A percentile compares a stretch with the other conserved stretches of the same genome.
These are phyloP conservation scores for Notocelia uddmanniana DNA, from an alignment of 2,888 invertebrate species.

Conservation along the genomic window DNA sequence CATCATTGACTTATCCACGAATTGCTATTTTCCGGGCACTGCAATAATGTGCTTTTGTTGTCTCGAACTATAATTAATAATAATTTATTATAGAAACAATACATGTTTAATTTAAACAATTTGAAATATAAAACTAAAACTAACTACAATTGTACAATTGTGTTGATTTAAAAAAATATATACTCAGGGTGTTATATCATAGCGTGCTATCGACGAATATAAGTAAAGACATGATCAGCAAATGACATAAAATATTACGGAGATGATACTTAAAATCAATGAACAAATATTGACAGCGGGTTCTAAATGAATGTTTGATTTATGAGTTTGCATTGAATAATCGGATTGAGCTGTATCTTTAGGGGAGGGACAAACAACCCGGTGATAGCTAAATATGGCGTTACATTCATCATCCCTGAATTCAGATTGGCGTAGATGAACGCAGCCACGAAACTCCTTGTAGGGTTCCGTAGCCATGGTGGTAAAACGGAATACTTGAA, in stretches of 20 bases:
- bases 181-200: too few relatives aligned
- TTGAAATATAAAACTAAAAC: too few relatives aligned
- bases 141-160: too few relatives aligned
- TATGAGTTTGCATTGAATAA: slow-evolving; percentile 26
- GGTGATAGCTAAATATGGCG: slow-evolving; percentile 15
- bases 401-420: slow-evolving; percentile 12
- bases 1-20: too few relatives aligned
- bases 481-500: too few relatives aligned
- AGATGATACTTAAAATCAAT: slow-evolving; percentile 13
- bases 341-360: slow-evolving; percentile 23
- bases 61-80: too few relatives aligned
- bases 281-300: slow-evolving; percentile 26
- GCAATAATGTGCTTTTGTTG: too few relatives aligned
- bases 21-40: too few relatives aligned
- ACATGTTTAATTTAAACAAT: too few relatives aligned
- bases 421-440: background rate
- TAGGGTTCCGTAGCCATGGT: background rate
- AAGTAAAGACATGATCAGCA: background rate
- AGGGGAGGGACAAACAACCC: background rate
- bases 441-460: background rate
- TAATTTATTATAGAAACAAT: too few relatives aligned
- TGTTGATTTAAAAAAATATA: too few relatives aligned
- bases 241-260: background rate
- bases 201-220: too few relatives aligned
- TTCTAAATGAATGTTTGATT: slow-evolving; percentile 22